Conservation (phyloP, 2,797 vertebrate genomes). For the Garrulus glandarius region DNA sequence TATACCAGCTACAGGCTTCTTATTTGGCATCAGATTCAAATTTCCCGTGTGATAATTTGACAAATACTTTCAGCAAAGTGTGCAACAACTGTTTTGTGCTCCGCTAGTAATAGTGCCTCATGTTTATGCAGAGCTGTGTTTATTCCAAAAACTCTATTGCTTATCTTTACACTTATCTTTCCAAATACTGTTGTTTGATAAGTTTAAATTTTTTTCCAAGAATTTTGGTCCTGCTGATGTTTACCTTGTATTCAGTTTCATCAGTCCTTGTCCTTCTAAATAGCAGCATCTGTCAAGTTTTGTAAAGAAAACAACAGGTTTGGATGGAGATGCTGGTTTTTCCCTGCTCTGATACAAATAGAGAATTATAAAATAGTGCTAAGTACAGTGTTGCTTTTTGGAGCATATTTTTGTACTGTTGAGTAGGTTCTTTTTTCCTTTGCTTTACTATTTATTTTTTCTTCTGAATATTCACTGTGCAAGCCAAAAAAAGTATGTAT, state of each 20-base stretch:
- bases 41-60: neutral
- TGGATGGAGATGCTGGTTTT: neutral
- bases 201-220: neutral
- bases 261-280: neutral
- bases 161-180: constrained; percentile 13
- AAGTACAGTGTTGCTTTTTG: neutral
- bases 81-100: neutral
- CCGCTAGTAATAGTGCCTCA: neutral
- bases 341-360: neutral
- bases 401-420: neutral
- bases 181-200: neutral
- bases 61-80: neutral
- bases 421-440: neutral
- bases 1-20: neutral
- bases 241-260: constrained; percentile 39
- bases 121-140: neutral
- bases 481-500: constrained; percentile 12
- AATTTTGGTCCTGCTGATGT: neutral
- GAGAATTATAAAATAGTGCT: neutral
- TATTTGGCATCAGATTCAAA: neutral
- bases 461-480: neutral
- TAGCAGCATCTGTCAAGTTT: neutral
- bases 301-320: neutral
- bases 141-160: neutral
- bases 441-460: constrained; percentile 17